A percentile compares a stretch with the other conserved stretches of the same genome.
Conservation (phyloP, 2,797 vertebrate species). For the Pantherophis vulpinus region DNA sequence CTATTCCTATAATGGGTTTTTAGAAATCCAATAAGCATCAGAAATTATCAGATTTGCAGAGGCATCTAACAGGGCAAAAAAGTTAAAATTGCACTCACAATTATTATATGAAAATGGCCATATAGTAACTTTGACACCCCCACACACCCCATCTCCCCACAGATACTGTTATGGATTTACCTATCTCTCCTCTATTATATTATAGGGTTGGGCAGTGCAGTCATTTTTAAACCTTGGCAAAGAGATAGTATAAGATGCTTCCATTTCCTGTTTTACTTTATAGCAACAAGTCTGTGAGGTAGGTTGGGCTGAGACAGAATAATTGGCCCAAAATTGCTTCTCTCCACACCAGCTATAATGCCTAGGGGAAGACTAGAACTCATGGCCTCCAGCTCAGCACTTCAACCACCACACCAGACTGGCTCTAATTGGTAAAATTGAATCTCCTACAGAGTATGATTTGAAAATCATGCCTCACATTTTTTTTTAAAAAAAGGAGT, state of each 20-base stretch:
- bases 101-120: not conserved
- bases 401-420: not conserved
- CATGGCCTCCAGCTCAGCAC: not conserved
- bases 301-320: not conserved
- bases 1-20: not conserved
- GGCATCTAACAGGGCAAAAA: not conserved
- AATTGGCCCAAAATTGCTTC: no score
- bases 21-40: not conserved
- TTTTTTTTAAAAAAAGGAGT: no score
- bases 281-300: not conserved
- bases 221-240: not conserved
- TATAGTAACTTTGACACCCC: not conserved
- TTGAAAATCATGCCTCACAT: not conserved
- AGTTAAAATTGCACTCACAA: not conserved
- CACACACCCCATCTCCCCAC: not conserved
- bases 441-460: not conserved
- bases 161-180: not conserved
- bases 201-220: not conserved
- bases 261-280: not conserved
- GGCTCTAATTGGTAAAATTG: not conserved
- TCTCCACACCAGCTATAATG: not conserved
- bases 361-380: not conserved
- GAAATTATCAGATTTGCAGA: not conserved
- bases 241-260: not conserved
- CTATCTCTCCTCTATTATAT: not conserved